Conservation (phyloP, 2,888 invertebrate species). For the Cataglyphis albicans region DNA sequence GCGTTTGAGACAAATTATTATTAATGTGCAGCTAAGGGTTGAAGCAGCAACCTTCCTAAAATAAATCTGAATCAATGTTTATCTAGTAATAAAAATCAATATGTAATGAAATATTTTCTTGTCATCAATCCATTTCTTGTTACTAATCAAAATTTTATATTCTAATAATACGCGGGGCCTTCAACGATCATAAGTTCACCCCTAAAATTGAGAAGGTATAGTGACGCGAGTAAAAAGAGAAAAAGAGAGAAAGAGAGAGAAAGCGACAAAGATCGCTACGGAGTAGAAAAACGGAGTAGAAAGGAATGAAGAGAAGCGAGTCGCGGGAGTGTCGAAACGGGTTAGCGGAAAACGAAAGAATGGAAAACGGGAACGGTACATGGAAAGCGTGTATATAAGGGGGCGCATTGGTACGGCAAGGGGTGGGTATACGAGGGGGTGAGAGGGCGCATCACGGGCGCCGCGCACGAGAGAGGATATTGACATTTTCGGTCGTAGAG, state of each 20-base stretch:
- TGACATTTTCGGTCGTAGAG: slow-evolving; percentile 85
- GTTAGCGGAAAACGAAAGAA: slow-evolving; percentile 14
- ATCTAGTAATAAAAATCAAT: background rate
- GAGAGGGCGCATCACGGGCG: slow-evolving; percentile 79
- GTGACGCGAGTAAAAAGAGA: background rate
- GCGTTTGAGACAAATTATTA: background rate
- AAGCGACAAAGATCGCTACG: background rate
- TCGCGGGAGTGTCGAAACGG: slow-evolving; percentile 35
- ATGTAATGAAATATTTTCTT: background rate
- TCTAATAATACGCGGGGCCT: background rate
- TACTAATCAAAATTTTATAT: background rate
- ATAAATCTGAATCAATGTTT: background rate
- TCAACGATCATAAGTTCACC: background rate
- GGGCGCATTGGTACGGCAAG: slow-evolving; percentile 49
- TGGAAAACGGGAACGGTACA: slow-evolving; percentile 57
- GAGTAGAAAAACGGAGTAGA: slow-evolving; percentile 14
- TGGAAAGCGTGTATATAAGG: slow-evolving; percentile 60
- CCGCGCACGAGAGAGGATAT: slow-evolving; percentile 82
- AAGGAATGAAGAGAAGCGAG: slow-evolving; percentile 42
- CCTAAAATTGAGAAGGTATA: slow-evolving; percentile 21
- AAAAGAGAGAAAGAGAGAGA: slow-evolving; percentile 1
- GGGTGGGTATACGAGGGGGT: slow-evolving; percentile 43
- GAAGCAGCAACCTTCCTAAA: background rate
- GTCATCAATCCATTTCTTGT: background rate
- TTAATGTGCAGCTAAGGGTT: background rate